These are phyloP conservation scores for Diprion similis DNA, from an alignment of 1,140 invertebrate genomes.

Conservation along the genomic window DNA sequence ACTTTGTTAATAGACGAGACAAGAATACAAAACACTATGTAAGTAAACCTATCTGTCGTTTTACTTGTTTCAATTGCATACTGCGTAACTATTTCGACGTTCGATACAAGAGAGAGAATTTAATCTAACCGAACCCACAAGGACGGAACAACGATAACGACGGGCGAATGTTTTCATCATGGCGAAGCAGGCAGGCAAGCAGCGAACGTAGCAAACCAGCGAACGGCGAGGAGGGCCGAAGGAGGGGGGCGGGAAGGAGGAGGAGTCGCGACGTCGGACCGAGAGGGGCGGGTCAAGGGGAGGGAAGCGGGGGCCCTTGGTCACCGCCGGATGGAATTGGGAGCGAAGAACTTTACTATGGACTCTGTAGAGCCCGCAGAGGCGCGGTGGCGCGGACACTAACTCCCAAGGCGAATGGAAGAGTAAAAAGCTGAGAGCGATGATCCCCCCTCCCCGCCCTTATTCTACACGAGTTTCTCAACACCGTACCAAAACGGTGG, in stretches of 20 bases:
- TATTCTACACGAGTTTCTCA: not conserved
- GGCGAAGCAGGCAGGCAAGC: conserved; percentile 35
- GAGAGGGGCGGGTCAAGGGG: conserved; percentile 31
- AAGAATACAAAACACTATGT: too few species aligned
- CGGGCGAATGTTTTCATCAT: conserved; percentile 52
- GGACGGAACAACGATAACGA: conserved; percentile 41
- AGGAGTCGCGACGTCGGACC: not conserved
- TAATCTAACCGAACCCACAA: conserved; percentile 31
- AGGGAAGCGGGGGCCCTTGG: conserved; percentile 21
- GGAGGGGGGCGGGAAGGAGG: not conserved
- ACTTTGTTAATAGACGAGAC: too few species aligned
- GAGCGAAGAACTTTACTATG: conserved; percentile 13
- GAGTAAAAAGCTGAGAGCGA: conserved; percentile 5
- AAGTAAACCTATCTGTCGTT: too few species aligned
- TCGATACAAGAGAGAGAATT: conserved; percentile 32
- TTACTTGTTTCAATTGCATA: too few species aligned
- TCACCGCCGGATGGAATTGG: conserved; percentile 15
- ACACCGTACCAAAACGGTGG: not conserved
- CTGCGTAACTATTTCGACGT: conserved; percentile 12
- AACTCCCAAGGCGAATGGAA: conserved; percentile 7
- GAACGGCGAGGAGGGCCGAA: not conserved
- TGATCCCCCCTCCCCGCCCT: not conserved
- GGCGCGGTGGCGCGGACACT: not conserved
- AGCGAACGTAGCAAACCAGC: not conserved
- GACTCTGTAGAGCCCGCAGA: not conserved